These are phyloP conservation scores for Mesorhabditis sp. DNA, from an alignment of 2,888 invertebrate genomes.

Conservation along the genomic window DNA sequence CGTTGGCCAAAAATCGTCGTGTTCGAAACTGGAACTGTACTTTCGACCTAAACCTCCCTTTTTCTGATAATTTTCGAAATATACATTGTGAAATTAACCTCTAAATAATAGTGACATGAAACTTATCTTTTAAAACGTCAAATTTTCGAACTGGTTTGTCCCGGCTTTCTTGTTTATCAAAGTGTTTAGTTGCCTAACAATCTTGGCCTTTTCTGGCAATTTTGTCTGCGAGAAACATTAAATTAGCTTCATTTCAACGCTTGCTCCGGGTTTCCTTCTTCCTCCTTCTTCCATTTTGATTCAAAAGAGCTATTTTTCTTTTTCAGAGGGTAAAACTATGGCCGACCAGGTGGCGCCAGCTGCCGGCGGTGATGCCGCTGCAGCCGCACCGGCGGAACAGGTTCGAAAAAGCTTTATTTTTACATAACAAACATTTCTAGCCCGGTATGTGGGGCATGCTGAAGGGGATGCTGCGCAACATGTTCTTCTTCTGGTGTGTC, in stretches of 20 bases:
- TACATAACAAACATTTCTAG: conserved; percentile 10
- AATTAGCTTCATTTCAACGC: neutral
- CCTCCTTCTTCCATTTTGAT: too few relatives aligned
- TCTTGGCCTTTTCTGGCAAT: too few relatives aligned
- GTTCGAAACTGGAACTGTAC: too few relatives aligned
- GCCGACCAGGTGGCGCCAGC: conserved; percentile 31
- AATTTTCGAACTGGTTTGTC: neutral
- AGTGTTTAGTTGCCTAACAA: neutral
- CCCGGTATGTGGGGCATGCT: conserved; percentile 53
- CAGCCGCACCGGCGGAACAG: conserved; percentile 19
- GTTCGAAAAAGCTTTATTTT: neutral
- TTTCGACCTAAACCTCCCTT: too few relatives aligned
- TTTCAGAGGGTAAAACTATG: conserved; percentile 10
- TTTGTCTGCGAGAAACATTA: too few relatives aligned
- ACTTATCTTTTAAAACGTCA: neutral
- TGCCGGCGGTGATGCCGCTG: conserved; percentile 17
- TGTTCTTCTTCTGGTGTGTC: conserved; percentile 57
- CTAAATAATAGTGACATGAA: too few relatives aligned
- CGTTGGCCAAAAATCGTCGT: too few relatives aligned
- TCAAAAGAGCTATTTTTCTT: too few relatives aligned
- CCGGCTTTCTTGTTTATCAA: neutral
- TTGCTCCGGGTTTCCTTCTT: neutral
- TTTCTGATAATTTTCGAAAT: too few relatives aligned
- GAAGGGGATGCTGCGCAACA: conserved; percentile 59
- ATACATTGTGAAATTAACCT: too few relatives aligned